Evolutionary conservation across 2,113 vertebrate genomes (phyloP).

Genomic region (Pardalotus punctatus): DNA sequence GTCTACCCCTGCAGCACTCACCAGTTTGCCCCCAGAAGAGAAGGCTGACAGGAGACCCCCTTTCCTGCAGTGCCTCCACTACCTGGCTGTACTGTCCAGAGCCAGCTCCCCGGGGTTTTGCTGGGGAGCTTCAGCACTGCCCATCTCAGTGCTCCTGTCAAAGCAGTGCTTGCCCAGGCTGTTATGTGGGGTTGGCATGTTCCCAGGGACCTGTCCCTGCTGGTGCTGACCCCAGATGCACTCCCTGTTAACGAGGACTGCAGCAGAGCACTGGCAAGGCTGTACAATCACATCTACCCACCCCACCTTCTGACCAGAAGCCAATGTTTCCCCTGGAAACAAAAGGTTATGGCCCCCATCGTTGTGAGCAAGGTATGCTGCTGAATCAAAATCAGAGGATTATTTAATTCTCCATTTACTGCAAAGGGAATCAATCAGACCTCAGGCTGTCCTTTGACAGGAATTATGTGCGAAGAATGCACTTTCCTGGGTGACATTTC

Average conservation of each 20-base stretch:
- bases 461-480: neutral
- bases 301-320: neutral
- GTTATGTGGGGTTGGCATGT: neutral
- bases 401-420: neutral
- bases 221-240: neutral
- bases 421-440: neutral
- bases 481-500: neutral
- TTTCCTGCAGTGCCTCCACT: neutral
- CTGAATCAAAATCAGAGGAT: neutral
- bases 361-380: neutral
- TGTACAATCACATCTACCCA: neutral
- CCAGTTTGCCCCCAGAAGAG: neutral
- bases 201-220: neutral
- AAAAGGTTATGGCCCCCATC: neutral
- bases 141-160: neutral
- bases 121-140: fast-evolving
- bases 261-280: neutral
- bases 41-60: neutral
- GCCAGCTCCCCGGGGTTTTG: neutral
- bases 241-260: neutral
- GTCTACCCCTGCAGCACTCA: neutral
- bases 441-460: neutral
- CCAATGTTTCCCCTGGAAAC: neutral
- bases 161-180: neutral
- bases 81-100: neutral